Evolutionary conservation across 1,140 invertebrate species (phyloP), one percentile per base, ranked within the genome.

Genomic region (Atta texana): DNA sequence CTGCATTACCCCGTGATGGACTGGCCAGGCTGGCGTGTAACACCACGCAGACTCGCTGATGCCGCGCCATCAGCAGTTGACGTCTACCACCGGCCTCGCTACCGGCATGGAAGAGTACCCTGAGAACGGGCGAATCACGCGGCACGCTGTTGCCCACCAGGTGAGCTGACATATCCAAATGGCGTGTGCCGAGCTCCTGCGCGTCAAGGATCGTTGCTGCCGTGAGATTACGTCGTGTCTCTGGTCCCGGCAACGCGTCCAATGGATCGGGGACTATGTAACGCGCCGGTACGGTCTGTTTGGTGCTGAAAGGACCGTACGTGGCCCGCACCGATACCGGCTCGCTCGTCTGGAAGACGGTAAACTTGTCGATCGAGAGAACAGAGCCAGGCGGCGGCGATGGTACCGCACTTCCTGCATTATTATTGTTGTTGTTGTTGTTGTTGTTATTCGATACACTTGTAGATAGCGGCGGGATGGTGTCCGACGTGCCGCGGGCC

Each of bases 261-360:
- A 98, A 94, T 0, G 97, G 97, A 93, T 98, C 97, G 0, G 98
- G 97, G 16, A 98, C 97, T 81, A 98, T 96, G 91, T 98, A 98
- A n/a, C 98, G 96, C 0, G 98, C 97, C n/a, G 98, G 98, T 18
- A 99, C 98, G 1, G 98, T 98, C 94, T 99, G 98, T 92, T 98
- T 98, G 44, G 98, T 98, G 87, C 98, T 98, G 95, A 99, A 99
- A 2, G 98, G 98, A 3, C 98, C 98, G 91, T 98, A 99, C 7
- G 97, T 98, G 10, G 98, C 98, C 18, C 98, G 95, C 5, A 99
- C 97, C 0, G 98, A 98, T 0, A 98, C 97, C 7, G 98, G 97
- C 85, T 98, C 97, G 39, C 97, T 97, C 51, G 97, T 98, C 93
- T 98, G 98, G 89, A 98, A 97, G 4, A 98, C 97, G 8, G 98